Base-by-base conservation (phyloP, 1,140 invertebrate genomes). In the Mamestra configurata region DNA sequence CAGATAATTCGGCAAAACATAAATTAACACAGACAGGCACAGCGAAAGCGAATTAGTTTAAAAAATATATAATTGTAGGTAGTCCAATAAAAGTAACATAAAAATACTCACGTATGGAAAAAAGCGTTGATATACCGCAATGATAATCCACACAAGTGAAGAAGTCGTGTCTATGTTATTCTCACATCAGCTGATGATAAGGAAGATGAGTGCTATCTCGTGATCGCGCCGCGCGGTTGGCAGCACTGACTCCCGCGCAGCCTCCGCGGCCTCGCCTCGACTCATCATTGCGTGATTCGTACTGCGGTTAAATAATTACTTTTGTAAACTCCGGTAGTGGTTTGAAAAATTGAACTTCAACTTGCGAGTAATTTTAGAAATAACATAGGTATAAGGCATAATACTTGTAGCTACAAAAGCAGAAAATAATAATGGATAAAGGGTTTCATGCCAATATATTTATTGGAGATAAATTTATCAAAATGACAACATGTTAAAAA, bases 121-220 rank as follows among this genome's bases (percentile, higher is more conserved):
- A 35, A 40, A 40, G 43, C 22, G 78, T 61, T 37, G 35, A 15
- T 64, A 66, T 35, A 31, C 40, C 51, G 49, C 22, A 20, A 51
- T 59, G 46, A 71, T 49, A 37, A 79, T 53, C 37, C 35, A 55
- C 27, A 57, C 72, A 64, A 75, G 70, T 80, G 59, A 59, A 22
- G 57, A 78, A 79, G 79, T 86, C 86, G 86, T 84, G 85, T 59
- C 51, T 77, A 24, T 80, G 81, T 80, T 88, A 83, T 88, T 88
- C 83, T 84, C 84, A 79, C 85, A 92, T 92, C 92, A 93, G 91
- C 91, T 93, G 92, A 93, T 90, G 90, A 94, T 93, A 94, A 92
- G 85, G 87, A 88, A 90, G 90, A 92, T 86, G 90, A 86, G 85
- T 86, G 82, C 76, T 86, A 93, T 93, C 93, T 93, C 93, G 93